Conservation (phyloP, 2,888 invertebrate species). For the Dioctria rufipes region DNA sequence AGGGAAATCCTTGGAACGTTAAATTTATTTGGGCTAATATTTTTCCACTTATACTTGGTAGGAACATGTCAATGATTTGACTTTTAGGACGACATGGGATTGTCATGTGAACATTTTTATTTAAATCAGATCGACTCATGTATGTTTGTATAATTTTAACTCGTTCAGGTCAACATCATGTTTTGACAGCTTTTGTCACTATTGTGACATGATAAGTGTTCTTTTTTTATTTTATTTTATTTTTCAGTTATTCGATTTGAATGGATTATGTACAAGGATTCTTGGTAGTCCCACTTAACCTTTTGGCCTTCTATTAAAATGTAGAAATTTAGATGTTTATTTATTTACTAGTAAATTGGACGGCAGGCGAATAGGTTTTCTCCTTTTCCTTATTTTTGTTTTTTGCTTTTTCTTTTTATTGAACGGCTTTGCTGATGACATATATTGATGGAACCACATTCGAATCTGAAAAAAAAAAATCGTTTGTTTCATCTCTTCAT, state of each 20-base stretch:
- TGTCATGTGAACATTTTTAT: slow-evolving; percentile 23
- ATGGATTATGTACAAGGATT: neutral
- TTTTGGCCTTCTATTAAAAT: neutral
- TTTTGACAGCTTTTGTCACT: slow-evolving; percentile 27
- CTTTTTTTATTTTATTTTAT: neutral
- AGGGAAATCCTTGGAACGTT: slow-evolving; percentile 2
- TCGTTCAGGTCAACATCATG: slow-evolving; percentile 34
- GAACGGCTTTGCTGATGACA: no score
- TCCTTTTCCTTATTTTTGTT: neutral
- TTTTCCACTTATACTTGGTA: slow-evolving; percentile 9
- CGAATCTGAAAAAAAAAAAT: no score
- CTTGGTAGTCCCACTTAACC: neutral
- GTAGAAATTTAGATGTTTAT: no score
- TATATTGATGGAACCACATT: no score
- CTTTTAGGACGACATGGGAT: slow-evolving; percentile 19
- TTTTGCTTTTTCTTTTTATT: no score
- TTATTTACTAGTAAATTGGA: neutral
- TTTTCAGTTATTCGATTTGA: neutral
- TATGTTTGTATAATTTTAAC: neutral
- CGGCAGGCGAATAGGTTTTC: neutral
- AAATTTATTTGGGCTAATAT: slow-evolving; percentile 10
- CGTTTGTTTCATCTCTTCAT: no score
- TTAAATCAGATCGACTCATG: slow-evolving; percentile 18
- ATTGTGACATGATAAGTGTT: slow-evolving; percentile 15
- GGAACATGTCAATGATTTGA: slow-evolving; percentile 35